A percentile compares a stretch with the other conserved stretches of the same genome.
These are phyloP conservation scores for Platanista minor DNA, from an alignment of 2,113 vertebrate genomes.

Conservation along the genomic window DNA sequence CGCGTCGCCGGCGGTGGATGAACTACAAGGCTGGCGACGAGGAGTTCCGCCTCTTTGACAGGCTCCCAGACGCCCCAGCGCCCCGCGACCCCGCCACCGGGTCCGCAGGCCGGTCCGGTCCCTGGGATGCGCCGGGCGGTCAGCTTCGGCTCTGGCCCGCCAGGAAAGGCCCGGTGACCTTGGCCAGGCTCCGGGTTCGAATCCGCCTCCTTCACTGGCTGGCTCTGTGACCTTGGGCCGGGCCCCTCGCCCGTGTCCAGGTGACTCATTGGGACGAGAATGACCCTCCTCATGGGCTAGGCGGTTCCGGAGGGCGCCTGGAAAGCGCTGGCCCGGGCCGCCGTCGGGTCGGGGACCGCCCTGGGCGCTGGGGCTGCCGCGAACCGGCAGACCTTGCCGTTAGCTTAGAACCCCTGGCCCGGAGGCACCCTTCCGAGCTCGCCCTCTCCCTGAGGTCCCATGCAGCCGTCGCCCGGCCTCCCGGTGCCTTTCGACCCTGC, in stretches of 20 bases:
- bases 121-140: neutral
- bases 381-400: neutral
- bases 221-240: constrained; percentile 49
- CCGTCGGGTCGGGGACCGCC: neutral
- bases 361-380: neutral
- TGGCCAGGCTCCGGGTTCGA: neutral
- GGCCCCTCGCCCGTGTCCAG: neutral
- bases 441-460: neutral
- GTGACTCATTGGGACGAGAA: neutral
- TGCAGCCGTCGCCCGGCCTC: neutral
- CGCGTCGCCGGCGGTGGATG: neutral
- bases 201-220: neutral
- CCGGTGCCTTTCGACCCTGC: too few species aligned
- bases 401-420: neutral
- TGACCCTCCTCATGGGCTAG: neutral
- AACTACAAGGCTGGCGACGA: constrained; percentile 43
- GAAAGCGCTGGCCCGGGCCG: neutral
- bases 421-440: neutral
- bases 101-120: neutral
- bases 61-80: neutral
- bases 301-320: neutral
- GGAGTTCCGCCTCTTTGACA: neutral
- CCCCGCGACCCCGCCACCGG: neutral
- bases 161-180: neutral
- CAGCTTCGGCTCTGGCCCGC: neutral